Evolutionary conservation across 2,113 vertebrate genomes (phyloP).

Genomic region (Peromyscus leucopus): DNA sequence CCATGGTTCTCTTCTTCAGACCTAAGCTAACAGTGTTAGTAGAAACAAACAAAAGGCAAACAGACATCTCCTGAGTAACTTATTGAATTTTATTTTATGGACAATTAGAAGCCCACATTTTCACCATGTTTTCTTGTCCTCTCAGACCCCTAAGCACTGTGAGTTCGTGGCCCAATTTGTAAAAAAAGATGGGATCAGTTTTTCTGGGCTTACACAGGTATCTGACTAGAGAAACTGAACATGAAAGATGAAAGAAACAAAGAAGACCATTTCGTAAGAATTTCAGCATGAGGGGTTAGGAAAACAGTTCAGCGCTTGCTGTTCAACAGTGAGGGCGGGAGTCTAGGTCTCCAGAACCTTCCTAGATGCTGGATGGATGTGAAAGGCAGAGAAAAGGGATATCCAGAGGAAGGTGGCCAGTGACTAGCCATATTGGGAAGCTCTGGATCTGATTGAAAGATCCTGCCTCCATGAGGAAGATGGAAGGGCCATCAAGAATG

Average conservation of each 20-base stretch:
- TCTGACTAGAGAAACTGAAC: neutral
- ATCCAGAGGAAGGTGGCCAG: neutral
- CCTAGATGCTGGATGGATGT: no score
- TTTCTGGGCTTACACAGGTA: neutral
- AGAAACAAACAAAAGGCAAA: neutral
- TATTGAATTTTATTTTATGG: neutral
- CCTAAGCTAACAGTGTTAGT: neutral
- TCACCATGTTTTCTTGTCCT: neutral
- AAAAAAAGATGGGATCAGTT: conserved; percentile 2
- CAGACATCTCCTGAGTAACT: neutral
- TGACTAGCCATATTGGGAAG: neutral
- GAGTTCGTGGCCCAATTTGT: conserved; percentile 9
- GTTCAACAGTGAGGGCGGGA: neutral
- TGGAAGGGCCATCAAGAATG: neutral
- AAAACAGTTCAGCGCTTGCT: neutral
- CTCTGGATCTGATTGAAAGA: neutral
- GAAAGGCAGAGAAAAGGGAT: neutral
- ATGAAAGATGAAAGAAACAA: conserved; percentile 32
- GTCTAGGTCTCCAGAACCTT: neutral
- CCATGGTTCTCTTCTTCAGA: neutral
- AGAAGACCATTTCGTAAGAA: neutral
- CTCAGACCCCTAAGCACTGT: neutral
- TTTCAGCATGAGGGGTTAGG: neutral
- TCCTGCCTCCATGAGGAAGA: neutral
- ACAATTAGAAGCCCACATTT: neutral